Evolutionary conservation across 1,140 invertebrate species (phyloP), one percentile per base, ranked within the genome.

Genomic region (Brachionus rubens): DNA sequence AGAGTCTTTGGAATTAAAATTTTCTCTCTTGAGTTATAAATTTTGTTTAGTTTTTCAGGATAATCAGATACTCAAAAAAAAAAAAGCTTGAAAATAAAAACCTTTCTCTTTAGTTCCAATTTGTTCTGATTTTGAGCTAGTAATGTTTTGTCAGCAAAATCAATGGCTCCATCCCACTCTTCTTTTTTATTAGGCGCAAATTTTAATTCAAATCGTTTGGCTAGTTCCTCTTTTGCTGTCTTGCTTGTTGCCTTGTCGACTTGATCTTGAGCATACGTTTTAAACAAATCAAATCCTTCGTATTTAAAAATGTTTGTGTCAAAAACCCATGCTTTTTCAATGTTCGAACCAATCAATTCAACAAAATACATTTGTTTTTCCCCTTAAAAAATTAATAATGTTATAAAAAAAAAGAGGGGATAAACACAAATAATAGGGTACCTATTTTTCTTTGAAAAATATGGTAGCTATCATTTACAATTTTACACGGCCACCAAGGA

Each of bases 401-500:
- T 19, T 19, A 26, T n/a, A 24, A 14, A 3, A 46, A 46, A 46
- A 14, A 14, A 46, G 14, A 46, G 14, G 9, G 3, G n/a, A 46
- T 14, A 7, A 7, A 16, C 5, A 14, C n/a, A 2, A 24, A 65
- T 43, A 65, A 26, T n/a, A 7, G 14, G 24, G 1, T 65, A 43
- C 59, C 59, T 21, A 65, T 65, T 65, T 65, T 46, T 46, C n/a
- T 46, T 14, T 3, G n/a, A 14, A 46, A 46, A 14, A 46, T 14
- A 16, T 46, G 21, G 7, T 43, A 24, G 3, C 6, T n/a, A 14
- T 65, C 59, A 16, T 65, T 65, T 21, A 65, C 19, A 14, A 72
- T 72, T 30, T 48, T 47, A 24, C 68, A 72, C 3, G 68, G 68
- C 68, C 68, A 72, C 68, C 68, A 72, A 2, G 68, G 68, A 6